phyloP scores from a whole-genome alignment of 2,113 vertebrate species.

The Microcebus tavaratra region DNA sequence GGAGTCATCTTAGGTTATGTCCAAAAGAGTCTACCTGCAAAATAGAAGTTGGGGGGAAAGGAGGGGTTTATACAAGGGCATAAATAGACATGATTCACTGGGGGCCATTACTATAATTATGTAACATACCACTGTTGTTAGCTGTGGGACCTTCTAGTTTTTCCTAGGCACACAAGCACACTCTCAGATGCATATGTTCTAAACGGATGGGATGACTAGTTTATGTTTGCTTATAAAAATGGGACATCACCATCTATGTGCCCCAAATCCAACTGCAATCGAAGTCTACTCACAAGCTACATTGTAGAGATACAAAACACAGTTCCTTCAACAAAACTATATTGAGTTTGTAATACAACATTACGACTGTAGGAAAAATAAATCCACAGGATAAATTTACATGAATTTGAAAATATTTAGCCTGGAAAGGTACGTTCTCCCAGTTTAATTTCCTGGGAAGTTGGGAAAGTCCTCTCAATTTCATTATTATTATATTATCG shows the following conservation, averaged over 20 bases:
- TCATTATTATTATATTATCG: background rate
- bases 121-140: background rate
- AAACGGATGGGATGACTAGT: background rate
- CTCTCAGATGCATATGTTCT: background rate
- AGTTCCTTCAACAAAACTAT: background rate
- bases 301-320: background rate
- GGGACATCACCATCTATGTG: background rate
- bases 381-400: background rate
- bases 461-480: background rate
- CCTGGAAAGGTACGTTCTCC: background rate
- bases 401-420: background rate
- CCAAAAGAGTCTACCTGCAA: background rate
- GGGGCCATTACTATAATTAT: background rate
- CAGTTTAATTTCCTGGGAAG: background rate
- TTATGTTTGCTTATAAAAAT: slow-evolving; percentile 3
- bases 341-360: background rate
- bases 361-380: background rate
- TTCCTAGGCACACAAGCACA: background rate
- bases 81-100: background rate
- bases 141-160: background rate
- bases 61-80: background rate
- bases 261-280: background rate
- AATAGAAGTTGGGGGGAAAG: background rate
- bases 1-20: background rate
- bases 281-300: background rate